These are phyloP conservation scores for Agonopterix alstromeriana DNA, from an alignment of 2,888 invertebrate genomes.

Conservation along the genomic window DNA sequence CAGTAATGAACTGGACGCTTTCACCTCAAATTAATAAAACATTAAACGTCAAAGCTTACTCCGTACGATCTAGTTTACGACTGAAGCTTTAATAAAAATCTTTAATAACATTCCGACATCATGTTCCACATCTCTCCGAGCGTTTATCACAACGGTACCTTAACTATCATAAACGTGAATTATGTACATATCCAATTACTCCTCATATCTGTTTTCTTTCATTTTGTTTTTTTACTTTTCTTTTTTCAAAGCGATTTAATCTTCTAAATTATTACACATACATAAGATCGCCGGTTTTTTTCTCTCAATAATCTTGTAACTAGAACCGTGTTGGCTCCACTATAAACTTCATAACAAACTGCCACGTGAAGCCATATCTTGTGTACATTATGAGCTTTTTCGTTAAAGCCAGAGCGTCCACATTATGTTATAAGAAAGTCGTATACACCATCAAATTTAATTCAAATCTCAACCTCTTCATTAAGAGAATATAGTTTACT, in stretches of 20 bases:
- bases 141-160: slow-evolving; percentile 49
- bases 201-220: slow-evolving; percentile 35
- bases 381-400: slow-evolving; percentile 74
- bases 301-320: slow-evolving; percentile 55
- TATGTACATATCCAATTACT: slow-evolving; percentile 51
- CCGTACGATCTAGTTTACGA: slow-evolving; percentile 55
- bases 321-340: slow-evolving; percentile 60
- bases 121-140: slow-evolving; percentile 39
- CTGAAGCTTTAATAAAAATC: slow-evolving; percentile 57
- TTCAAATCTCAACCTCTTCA: slow-evolving; percentile 15
- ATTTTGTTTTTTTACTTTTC: slow-evolving; percentile 33
- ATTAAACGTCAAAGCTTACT: slow-evolving; percentile 30
- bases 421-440: slow-evolving; percentile 18
- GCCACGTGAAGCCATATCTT: slow-evolving; percentile 70
- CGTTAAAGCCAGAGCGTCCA: slow-evolving; percentile 52
- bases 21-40: slow-evolving; percentile 40
- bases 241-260: slow-evolving; percentile 37
- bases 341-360: slow-evolving; percentile 76
- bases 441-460: slow-evolving; percentile 16
- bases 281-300: slow-evolving; percentile 46
- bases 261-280: slow-evolving; percentile 55
- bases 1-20: slow-evolving; percentile 8
- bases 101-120: slow-evolving; percentile 61
- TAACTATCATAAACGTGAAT: slow-evolving; percentile 43
- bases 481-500: slow-evolving; percentile 22